Percentiles rank a stretch among this genome's conserved stretches.
These are phyloP conservation scores for Dicroscelio sp. DNA, from an alignment of 2,888 invertebrate genomes.

Conservation along the genomic window DNA sequence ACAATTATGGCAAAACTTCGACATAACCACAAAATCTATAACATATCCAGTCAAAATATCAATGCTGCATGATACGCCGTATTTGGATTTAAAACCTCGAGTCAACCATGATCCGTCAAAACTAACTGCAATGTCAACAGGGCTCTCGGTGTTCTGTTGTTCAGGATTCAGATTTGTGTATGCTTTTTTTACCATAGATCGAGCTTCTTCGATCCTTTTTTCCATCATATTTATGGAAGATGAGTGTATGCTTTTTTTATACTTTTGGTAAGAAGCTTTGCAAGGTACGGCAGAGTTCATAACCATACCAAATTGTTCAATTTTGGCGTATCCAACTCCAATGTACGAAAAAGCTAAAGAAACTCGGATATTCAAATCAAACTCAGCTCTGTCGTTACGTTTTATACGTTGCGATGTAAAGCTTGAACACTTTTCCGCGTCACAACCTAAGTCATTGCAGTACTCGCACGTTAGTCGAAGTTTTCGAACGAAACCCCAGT, in stretches of 20 bases:
- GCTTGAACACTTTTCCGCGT: background rate
- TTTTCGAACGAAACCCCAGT: conserved; percentile 13
- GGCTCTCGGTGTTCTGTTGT: background rate
- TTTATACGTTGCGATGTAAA: conserved; percentile 1
- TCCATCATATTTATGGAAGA: background rate
- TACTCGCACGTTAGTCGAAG: background rate
- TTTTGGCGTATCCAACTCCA: background rate
- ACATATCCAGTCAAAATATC: conserved; percentile 27
- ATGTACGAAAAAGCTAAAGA: conserved; percentile 11
- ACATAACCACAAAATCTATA: background rate
- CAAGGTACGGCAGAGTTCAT: conserved; percentile 17
- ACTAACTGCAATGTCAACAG: background rate
- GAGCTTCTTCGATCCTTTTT: background rate
- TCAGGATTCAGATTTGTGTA: background rate
- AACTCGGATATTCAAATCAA: conserved; percentile 27
- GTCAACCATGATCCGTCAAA: conserved; percentile 2
- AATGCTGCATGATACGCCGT: background rate
- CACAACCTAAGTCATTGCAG: background rate
- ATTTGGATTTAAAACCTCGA: background rate
- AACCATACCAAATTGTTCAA: conserved; percentile 14
- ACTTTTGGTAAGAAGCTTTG: background rate
- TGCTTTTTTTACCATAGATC: background rate
- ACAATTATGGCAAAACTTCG: background rate
- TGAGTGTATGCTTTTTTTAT: background rate
- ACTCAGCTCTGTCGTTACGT: background rate